Conservation (phyloP, 2,797 vertebrate species). For the Eremophila alpestris region DNA sequence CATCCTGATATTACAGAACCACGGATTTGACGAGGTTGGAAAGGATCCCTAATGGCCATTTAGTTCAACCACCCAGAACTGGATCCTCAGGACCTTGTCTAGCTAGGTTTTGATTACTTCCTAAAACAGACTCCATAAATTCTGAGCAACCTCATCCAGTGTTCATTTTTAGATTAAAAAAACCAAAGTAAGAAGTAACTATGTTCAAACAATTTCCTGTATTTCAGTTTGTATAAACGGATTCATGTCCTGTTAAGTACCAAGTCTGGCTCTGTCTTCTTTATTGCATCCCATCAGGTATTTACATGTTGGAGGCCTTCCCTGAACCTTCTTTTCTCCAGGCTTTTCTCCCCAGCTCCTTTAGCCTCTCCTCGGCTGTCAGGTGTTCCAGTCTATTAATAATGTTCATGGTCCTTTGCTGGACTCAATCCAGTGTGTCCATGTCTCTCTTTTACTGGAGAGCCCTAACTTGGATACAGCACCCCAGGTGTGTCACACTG, state of each 20-base stretch:
- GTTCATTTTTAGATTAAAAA: background rate
- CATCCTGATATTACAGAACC: background rate
- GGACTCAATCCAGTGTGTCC: background rate
- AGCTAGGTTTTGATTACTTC: background rate
- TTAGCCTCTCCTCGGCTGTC: background rate
- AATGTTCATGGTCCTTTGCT: background rate
- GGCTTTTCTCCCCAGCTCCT: background rate
- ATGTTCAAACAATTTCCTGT: background rate
- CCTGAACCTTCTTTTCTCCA: background rate
- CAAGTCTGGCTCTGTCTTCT: background rate
- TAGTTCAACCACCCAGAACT: rapidly evolving
- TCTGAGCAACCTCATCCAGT: background rate
- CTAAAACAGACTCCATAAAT: background rate
- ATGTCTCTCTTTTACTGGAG: background rate
- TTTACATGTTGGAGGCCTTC: background rate
- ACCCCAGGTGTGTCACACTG: background rate
- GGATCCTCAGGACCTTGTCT: background rate
- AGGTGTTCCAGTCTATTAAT: background rate
- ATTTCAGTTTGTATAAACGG: background rate
- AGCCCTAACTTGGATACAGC: background rate
- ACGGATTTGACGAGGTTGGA: background rate
- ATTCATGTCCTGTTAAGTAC: background rate
- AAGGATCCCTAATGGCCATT: background rate
- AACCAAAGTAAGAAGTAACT: background rate
- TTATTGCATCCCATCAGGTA: background rate